Base-by-base conservation (phyloP, 2,888 invertebrate genomes). In the Eupithecia subfuscata region DNA sequence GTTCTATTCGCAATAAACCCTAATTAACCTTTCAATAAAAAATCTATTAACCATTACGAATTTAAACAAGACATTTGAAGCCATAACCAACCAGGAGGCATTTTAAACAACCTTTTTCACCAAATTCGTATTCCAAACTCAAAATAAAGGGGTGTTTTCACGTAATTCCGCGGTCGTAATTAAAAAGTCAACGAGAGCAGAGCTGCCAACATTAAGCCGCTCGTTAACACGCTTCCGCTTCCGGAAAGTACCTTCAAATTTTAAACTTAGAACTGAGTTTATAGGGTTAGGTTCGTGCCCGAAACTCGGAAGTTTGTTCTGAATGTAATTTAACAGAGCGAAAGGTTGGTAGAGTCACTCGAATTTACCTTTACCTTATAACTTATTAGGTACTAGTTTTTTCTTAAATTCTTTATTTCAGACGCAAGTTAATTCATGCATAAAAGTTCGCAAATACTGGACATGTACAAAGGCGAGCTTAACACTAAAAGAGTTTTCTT, bases 91-190 rank as follows among this genome's bases (percentile, higher is more conserved):
- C 40, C 43, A 25, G 48, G 34, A 71, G 74, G 45, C 70, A 71
- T 71, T 78, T 75, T 67, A 79, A 77, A 78, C 79, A 81, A 82
- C 81, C 78, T 77, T 80, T 82, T 82, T 81, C 85, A 83, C 83
- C 82, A 84, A 86, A 87, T 93, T 91, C 86, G 86, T 87, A 93
- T 93, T 92, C 93, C 80, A 81, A 80, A 83, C 83, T 79, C 81
- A 82, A 86, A 86, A 85, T 87, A 83, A 79, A 82, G 85, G 88
- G 89, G 86, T 88, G 87, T 94, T 94, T 88, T 89, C 94, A 94
- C 93, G 90, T 91, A 91, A 94, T 94, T 92, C 89, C 88, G 82
- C 87, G 84, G 86, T 83, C 81, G 90, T 92, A 94, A 94, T 94
- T 94, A 94, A 94, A 94, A 94, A 94, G 94, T 93, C 94, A 91